Evolutionary conservation across 2,113 vertebrate species (phyloP).

Genomic region (Eudorcas thomsonii): DNA sequence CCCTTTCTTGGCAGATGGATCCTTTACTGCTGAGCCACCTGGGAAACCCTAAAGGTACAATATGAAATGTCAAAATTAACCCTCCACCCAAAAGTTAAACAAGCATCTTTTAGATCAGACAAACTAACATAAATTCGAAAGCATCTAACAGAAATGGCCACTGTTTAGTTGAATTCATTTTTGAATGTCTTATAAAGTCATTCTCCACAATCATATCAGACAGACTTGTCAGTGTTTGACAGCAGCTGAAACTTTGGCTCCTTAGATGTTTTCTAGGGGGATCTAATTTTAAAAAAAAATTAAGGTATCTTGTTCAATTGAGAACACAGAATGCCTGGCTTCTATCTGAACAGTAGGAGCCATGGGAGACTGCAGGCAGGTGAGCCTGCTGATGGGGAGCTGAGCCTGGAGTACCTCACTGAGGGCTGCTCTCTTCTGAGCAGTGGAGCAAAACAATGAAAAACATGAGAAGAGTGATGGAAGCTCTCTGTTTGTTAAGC

Average conservation of each 20-base stretch:
- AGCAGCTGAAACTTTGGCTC: not conserved
- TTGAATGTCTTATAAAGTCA: not conserved
- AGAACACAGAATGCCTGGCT: not conserved
- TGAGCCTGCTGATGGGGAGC: no score
- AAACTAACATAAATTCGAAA: not conserved
- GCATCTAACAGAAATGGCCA: not conserved
- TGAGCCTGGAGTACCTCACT: no score
- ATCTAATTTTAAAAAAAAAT: not conserved
- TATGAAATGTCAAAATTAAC: not conserved
- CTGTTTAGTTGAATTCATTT: not conserved
- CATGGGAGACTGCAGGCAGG: not conserved
- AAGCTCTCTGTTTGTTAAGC: not conserved
- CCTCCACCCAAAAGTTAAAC: not conserved
- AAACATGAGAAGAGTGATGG: not conserved
- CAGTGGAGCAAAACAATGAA: not conserved
- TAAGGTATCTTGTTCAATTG: not conserved
- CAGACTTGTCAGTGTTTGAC: not conserved
- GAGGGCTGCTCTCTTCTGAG: no score
- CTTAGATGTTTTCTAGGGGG: conserved; percentile 30
- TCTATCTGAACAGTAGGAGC: not conserved
- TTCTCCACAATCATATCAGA: not conserved
- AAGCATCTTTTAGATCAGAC: not conserved
- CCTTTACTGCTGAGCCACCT: not conserved
- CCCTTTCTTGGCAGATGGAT: not conserved
- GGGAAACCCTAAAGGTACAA: not conserved